These are phyloP conservation scores for Cataglyphis cursor DNA, from an alignment of 2,888 invertebrate species.

Conservation along the genomic window DNA sequence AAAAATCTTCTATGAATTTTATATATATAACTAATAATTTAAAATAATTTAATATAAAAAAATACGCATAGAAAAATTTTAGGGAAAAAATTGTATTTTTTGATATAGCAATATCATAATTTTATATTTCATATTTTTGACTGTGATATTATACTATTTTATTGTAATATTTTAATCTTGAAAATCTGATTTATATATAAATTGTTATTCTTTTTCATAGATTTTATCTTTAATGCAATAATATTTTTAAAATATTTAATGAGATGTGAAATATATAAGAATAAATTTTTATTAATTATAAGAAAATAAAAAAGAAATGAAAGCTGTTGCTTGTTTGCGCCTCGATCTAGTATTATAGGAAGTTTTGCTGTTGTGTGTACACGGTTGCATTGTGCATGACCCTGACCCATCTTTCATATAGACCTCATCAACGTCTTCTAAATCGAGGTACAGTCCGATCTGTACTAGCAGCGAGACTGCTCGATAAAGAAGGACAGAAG, in stretches of 20 bases:
- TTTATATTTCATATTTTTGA: neutral
- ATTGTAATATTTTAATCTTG: neutral
- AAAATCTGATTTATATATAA: neutral
- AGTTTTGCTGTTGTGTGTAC: slow-evolving; percentile 80
- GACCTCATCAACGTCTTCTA: slow-evolving; percentile 82
- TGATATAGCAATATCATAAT: neutral
- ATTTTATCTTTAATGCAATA: neutral
- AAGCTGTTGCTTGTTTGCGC: slow-evolving; percentile 15
- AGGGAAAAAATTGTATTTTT: neutral
- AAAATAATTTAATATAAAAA: neutral
- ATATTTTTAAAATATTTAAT: neutral
- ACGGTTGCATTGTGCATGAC: slow-evolving; percentile 80
- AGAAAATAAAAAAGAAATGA: neutral
- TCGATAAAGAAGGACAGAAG: slow-evolving; percentile 60
- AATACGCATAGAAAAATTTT: neutral
- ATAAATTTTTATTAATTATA: neutral
- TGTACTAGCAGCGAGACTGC: slow-evolving; percentile 62
- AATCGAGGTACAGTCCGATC: slow-evolving; percentile 80
- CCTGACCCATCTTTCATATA: slow-evolving; percentile 84
- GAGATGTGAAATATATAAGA: neutral
- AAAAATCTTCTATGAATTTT: neutral
- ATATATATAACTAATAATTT: neutral
- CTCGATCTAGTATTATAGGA: slow-evolving; percentile 38
- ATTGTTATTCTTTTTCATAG: neutral
- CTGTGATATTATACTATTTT: neutral